phyloP scores from a whole-genome alignment of 1,140 invertebrate species.

The Pogonomyrmex barbatus region DNA sequence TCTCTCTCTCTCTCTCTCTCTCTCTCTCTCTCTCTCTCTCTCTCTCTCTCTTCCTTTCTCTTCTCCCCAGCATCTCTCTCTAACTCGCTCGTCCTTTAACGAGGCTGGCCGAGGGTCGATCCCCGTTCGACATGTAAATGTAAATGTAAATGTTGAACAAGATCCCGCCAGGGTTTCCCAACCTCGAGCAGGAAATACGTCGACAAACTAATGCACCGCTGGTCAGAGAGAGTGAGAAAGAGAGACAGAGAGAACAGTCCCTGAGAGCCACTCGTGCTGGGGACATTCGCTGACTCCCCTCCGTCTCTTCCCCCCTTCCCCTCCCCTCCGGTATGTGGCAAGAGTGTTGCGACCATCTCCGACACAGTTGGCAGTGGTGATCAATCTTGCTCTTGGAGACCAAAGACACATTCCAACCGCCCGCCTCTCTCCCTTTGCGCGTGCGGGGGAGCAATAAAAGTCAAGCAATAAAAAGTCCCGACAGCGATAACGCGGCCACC shows the following conservation, averaged over 20 bases:
- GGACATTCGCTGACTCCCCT: slow-evolving; percentile 68
- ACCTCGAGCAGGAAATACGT: slow-evolving; percentile 16
- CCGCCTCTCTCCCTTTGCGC: slow-evolving; percentile 2
- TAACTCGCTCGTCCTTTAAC: slow-evolving; percentile 69
- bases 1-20: background rate
- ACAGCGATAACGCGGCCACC: slow-evolving; percentile 49
- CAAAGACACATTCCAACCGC: slow-evolving; percentile 65
- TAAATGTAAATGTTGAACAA: slow-evolving; percentile 79
- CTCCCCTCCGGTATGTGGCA: slow-evolving; percentile 63
- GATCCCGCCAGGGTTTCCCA: slow-evolving; percentile 72
- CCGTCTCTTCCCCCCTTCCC: slow-evolving; percentile 40
- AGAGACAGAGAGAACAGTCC: background rate
- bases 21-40: background rate
- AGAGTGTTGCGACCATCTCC: slow-evolving; percentile 77
- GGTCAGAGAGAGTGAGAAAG: background rate
- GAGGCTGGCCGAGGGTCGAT: slow-evolving; percentile 75
- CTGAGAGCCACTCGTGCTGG: slow-evolving; percentile 75
- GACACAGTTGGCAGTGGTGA: slow-evolving; percentile 77
- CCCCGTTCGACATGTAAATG: slow-evolving; percentile 81
- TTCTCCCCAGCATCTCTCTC: background rate
- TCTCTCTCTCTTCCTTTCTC: slow-evolving; percentile 12
- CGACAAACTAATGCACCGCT: background rate
- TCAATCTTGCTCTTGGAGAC: slow-evolving; percentile 73
- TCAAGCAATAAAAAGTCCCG: slow-evolving; percentile 46
- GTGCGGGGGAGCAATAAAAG: slow-evolving; percentile 48